These are phyloP conservation scores for Zoanthus gigantus DNA, from an alignment of 92 coral and sea anemone species.

Conservation along the genomic window DNA sequence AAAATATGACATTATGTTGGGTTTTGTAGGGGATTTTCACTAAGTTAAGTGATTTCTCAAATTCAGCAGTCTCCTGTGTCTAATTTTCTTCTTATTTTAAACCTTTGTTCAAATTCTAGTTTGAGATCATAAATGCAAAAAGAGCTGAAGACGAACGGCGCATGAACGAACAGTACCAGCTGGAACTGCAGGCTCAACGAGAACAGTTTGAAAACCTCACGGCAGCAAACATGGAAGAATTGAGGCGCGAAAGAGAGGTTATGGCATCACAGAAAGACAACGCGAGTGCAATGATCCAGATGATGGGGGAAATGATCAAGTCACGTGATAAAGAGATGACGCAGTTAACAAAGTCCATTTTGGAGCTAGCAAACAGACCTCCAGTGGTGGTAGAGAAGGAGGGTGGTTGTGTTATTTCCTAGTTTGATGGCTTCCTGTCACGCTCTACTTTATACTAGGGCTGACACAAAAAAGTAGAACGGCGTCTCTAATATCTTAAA, in stretches of 20 bases:
- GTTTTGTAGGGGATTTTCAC: no score
- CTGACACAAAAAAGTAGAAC: no score
- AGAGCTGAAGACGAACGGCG: constrained; percentile 38
- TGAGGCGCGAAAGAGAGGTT: constrained; percentile 33
- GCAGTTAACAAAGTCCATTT: constrained; percentile 20
- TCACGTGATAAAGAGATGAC: constrained; percentile 41
- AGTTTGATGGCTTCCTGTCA: not conserved
- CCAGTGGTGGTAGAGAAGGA: constrained; percentile 27
- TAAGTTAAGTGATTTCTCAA: no score
- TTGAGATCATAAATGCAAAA: constrained; percentile 19
- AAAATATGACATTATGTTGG: no score
- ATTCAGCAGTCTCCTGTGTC: no score
- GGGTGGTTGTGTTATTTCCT: constrained; percentile 10
- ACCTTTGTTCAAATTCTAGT: not conserved
- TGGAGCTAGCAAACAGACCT: constrained; percentile 44
- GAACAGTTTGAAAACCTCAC: constrained; percentile 29
- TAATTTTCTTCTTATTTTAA: no score
- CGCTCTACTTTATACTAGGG: no score
- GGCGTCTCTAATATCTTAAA: no score
- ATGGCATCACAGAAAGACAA: constrained; percentile 28
- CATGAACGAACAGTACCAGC: constrained; percentile 18
- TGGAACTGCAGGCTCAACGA: constrained; percentile 26
- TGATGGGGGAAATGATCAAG: constrained; percentile 33
- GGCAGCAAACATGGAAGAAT: constrained; percentile 38
- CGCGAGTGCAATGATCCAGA: constrained; percentile 23